Evolutionary conservation across 2,888 invertebrate genomes (phyloP).

Genomic region (Amiota mariae): DNA sequence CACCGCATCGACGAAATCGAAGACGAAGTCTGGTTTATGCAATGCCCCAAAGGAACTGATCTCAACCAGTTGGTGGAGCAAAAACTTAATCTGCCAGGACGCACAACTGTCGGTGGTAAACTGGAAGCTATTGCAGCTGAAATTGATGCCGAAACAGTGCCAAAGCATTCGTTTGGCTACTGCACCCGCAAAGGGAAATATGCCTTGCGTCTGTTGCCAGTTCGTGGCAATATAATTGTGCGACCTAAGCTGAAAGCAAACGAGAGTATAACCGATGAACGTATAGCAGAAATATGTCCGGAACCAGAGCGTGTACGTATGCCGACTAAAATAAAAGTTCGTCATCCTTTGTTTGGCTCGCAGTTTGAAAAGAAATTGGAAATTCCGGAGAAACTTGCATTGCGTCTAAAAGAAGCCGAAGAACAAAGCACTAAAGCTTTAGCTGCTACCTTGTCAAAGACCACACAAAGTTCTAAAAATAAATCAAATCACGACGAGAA

Average conservation of each 20-base stretch:
- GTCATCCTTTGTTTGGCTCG: constrained; percentile 61
- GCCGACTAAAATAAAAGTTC: constrained; percentile 53
- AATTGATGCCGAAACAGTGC: constrained; percentile 34
- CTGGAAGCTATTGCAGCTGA: constrained; percentile 56
- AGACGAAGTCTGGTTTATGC: constrained; percentile 61
- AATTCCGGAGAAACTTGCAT: constrained; percentile 40
- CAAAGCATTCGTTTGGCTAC: constrained; percentile 51
- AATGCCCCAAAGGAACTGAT: constrained; percentile 56
- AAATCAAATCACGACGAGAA: neutral
- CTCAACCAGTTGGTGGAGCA: constrained; percentile 45
- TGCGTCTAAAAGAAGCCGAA: constrained; percentile 51
- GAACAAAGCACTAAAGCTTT: constrained; percentile 36
- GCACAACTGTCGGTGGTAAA: constrained; percentile 42
- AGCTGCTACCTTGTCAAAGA: neutral
- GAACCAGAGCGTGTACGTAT: constrained; percentile 45
- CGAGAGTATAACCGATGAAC: constrained; percentile 39
- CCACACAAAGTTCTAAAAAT: too few relatives aligned
- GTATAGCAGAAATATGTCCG: constrained; percentile 37
- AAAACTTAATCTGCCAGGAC: constrained; percentile 61
- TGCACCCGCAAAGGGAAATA: constrained; percentile 50
- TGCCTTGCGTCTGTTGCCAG: constrained; percentile 49
- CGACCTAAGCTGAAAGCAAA: constrained; percentile 51
- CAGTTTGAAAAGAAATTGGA: constrained; percentile 51
- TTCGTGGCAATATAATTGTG: constrained; percentile 55
- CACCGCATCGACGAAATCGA: constrained; percentile 48